Conservation (phyloP, 2,888 invertebrate genomes). For the Nomada flava region DNA sequence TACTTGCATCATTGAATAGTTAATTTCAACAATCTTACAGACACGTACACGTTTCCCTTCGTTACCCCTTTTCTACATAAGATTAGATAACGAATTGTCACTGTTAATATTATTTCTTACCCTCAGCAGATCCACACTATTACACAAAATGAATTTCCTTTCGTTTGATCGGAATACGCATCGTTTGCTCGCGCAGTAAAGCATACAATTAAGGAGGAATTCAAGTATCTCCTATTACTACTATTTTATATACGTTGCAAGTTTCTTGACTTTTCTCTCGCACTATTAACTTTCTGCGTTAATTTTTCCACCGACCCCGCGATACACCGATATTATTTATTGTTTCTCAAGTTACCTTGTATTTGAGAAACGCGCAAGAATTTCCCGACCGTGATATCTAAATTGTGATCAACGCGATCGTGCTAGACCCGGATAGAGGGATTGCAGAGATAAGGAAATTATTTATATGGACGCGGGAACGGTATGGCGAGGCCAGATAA, state of each 20-base stretch:
- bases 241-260: not conserved
- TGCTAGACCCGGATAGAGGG: constrained; percentile 31
- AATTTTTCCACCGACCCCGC: not conserved
- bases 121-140: not conserved
- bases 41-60: not conserved
- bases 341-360: constrained; percentile 22
- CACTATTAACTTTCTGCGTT: not conserved
- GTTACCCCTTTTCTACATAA: not conserved
- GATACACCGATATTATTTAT: constrained; percentile 40
- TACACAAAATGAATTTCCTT: not conserved
- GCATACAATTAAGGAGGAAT: not conserved
- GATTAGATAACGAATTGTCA: constrained; percentile 1
- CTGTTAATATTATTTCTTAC: not conserved
- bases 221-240: not conserved
- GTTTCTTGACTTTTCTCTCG: no score
- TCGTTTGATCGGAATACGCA: not conserved
- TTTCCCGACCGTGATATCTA: constrained; percentile 49
- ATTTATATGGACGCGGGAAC: constrained; percentile 39
- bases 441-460: constrained; percentile 50
- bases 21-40: constrained; percentile 2
- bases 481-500: constrained; percentile 10
- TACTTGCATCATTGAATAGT: not conserved
- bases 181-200: no score
- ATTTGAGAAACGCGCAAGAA: constrained; percentile 38
- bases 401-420: constrained; percentile 56